A percentile compares a stretch with the other conserved stretches of the same genome.
These are phyloP conservation scores for Panonychus citri DNA, from an alignment of 1,140 invertebrate species.

Conservation along the genomic window DNA sequence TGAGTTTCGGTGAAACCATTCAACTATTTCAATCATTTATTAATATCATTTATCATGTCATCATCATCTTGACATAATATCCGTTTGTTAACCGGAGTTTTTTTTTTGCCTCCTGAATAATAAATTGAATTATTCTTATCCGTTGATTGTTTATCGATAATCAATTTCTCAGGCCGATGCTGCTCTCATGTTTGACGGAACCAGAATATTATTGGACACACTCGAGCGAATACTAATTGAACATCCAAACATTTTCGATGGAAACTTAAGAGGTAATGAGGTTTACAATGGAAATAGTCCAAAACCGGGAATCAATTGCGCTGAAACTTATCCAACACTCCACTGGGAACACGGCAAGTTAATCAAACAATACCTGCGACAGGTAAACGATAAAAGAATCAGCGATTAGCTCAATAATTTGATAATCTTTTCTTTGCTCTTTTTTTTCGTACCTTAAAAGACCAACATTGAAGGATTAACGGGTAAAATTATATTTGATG, in stretches of 20 bases:
- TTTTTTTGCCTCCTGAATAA: too few species aligned
- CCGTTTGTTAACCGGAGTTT: too few species aligned
- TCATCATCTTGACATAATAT: too few species aligned
- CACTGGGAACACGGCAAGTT: conserved; percentile 68
- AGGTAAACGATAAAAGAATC: conserved; percentile 31
- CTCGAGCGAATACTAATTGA: conserved; percentile 56
- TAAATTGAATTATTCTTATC: not conserved
- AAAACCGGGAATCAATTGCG: conserved; percentile 39
- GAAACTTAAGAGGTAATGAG: conserved; percentile 30
- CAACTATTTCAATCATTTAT: too few species aligned
- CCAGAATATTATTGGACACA: conserved; percentile 68
- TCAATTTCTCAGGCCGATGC: conserved; percentile 25
- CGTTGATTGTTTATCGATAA: too few species aligned
- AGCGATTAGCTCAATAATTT: too few species aligned
- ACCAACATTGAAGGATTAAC: conserved; percentile 73
- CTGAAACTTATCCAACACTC: conserved; percentile 38
- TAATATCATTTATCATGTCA: too few species aligned
- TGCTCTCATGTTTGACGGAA: conserved; percentile 74
- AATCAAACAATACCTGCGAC: conserved; percentile 54
- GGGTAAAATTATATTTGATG: conserved; percentile 63
- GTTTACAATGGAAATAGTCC: conserved; percentile 36
- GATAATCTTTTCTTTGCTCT: too few species aligned
- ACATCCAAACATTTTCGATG: conserved; percentile 47
- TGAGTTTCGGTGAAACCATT: too few species aligned
- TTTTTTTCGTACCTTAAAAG: conserved; percentile 28